Conservation (phyloP, 1,140 invertebrate genomes). For the Sarcophaga peregrina region DNA sequence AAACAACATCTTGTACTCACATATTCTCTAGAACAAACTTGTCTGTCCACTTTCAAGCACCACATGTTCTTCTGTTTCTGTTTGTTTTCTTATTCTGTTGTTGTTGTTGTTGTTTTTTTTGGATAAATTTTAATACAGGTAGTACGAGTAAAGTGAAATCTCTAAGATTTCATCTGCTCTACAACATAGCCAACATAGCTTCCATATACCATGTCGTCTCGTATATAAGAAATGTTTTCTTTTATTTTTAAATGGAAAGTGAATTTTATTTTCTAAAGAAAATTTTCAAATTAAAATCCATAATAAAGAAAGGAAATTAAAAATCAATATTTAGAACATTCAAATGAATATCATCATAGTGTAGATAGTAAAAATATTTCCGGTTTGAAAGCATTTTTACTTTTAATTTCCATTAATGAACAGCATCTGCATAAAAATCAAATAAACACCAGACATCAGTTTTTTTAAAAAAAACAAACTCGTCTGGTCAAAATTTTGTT, state of each 20-base stretch:
- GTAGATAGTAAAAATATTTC: neutral
- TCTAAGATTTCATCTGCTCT: too few species aligned
- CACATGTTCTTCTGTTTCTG: too few species aligned
- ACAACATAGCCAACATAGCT: too few species aligned
- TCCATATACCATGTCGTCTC: too few species aligned
- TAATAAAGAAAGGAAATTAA: neutral
- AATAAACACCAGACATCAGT: too few species aligned
- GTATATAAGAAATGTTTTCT: neutral
- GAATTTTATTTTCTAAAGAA: neutral
- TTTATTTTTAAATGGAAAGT: neutral
- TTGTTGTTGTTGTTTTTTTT: too few species aligned
- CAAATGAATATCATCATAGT: neutral
- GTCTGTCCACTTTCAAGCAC: too few species aligned
- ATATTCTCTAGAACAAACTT: neutral
- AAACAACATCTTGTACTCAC: neutral
- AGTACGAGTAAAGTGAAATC: neutral
- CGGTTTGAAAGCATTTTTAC: neutral
- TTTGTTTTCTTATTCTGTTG: too few species aligned
- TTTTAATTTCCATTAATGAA: too few species aligned
- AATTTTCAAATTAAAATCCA: neutral
- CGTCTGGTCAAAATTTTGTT: too few species aligned
- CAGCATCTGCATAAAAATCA: too few species aligned
- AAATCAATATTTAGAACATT: slow-evolving; percentile 17
- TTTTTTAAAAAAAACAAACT: too few species aligned
- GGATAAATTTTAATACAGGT: neutral